Evolutionary conservation across 2,888 invertebrate species (phyloP).

Genomic region (Athalia rosae): DNA sequence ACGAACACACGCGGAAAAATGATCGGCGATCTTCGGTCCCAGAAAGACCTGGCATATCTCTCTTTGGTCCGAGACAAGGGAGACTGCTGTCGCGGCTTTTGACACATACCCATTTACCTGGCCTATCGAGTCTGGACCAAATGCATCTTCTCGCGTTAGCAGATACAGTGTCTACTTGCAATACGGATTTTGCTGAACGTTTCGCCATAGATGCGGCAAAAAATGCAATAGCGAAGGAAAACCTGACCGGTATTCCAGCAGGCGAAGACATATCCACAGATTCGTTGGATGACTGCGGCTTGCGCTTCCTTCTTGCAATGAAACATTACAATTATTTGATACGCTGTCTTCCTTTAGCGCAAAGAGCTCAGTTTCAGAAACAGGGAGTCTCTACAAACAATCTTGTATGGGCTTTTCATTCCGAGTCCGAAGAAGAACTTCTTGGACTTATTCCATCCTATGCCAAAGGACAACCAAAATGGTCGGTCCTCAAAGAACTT

Average conservation of each 20-base stretch:
- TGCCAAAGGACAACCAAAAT: constrained; percentile 88
- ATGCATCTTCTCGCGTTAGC: constrained; percentile 99
- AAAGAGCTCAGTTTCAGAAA: constrained; percentile 89
- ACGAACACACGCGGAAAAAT: constrained; percentile 77
- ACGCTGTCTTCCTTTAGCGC: constrained; percentile 92
- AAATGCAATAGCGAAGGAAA: constrained; percentile 81
- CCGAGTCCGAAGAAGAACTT: constrained; percentile 97
- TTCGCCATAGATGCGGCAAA: constrained; percentile 83
- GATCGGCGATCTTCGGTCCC: constrained; percentile 83
- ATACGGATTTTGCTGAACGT: constrained; percentile 90
- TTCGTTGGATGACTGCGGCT: constrained; percentile 96
- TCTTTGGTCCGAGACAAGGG: constrained; percentile 91
- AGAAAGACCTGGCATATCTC: constrained; percentile 85
- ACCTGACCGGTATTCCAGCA: constrained; percentile 76
- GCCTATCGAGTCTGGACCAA: constrained; percentile 96
- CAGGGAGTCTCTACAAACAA: constrained; percentile 92
- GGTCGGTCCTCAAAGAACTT: constrained; percentile 92
- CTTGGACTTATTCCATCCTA: constrained; percentile 92
- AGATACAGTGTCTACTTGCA: constrained; percentile 97
- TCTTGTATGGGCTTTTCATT: constrained; percentile 99
- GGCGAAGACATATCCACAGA: constrained; percentile 80
- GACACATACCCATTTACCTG: constrained; percentile 96
- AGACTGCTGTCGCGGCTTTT: constrained; percentile 90
- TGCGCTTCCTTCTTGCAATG: constrained; percentile 96
- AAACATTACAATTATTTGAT: constrained; percentile 97